Evolutionary conservation across 2,888 invertebrate species (phyloP), one percentile per base, ranked within the genome.

Genomic region (Phania funesta): DNA sequence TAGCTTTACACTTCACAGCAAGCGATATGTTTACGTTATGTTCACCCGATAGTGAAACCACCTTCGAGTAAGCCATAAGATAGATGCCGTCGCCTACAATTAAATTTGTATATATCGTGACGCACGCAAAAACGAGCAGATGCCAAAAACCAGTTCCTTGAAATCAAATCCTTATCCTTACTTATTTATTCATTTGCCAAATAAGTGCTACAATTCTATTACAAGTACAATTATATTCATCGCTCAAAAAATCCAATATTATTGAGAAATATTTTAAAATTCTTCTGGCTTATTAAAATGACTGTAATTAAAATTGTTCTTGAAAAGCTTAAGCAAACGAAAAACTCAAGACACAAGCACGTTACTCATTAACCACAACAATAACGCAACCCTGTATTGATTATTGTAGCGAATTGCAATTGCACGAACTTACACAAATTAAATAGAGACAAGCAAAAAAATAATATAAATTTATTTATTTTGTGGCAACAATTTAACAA

Each of bases 281-380:
- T 74, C 52, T 64, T 54, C 44, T 18, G 22, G 44, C 44, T 64
- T 74, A 74, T 54, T 74, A 54, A 64, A 46, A 13, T 26, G 5
- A 16, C 44, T 74, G 16, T 18, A 35, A 44, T 41, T 18, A 18
- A 4, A 24, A 8, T 70, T 74, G 74, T 74, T 64, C 76, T 38
- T 77, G 67, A 80, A 75, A 60, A n/a, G 38, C 26, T n/a, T n/a
- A n/a, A n/a, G n/a, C 38, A 26, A 75, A 70, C 64, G 54, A 80
- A 80, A 75, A 52, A 75, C 65, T 75, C 52, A 70, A 75, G 65
- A 75, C 65, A 80, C 70, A 75, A 64, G 56, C 80, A 35, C 41
- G 20, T 18, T 62, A 3, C 62, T 52, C 38, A 75, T 75, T 75
- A 65, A 56, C 46, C 38, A 56, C 52, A 56, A 0, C 65, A 26